phyloP scores from a whole-genome alignment of 2,888 invertebrate species.

The Eulithis testata region DNA sequence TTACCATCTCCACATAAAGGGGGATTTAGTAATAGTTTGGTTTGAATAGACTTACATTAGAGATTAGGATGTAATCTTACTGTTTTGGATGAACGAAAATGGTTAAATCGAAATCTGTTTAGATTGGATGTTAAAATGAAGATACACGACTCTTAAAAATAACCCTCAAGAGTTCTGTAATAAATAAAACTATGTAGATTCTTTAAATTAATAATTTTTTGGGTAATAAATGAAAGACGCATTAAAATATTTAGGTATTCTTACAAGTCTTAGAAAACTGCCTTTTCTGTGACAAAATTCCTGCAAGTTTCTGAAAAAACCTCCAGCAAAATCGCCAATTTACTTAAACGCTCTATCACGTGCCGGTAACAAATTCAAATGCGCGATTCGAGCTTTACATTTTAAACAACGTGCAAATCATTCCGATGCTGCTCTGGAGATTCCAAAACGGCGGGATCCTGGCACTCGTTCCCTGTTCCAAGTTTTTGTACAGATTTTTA shows the following conservation, averaged over 20 bases:
- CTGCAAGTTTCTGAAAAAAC: constrained; percentile 13
- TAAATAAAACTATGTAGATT: too few species aligned
- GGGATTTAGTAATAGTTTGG: constrained; percentile 16
- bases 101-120: too few species aligned
- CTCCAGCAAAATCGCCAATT: constrained; percentile 43
- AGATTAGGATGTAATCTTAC: constrained; percentile 26
- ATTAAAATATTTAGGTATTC: too few species aligned
- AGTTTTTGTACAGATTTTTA: neutral
- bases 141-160: too few species aligned
- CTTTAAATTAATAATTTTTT: too few species aligned
- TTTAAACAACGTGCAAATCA: constrained; percentile 54
- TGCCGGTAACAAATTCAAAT: constrained; percentile 61
- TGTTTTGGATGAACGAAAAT: too few species aligned
- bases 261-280: too few species aligned
- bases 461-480: constrained; percentile 18
- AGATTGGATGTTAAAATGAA: too few species aligned
- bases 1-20: constrained; percentile 16
- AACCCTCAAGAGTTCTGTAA: too few species aligned
- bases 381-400: constrained; percentile 52
- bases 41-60: constrained; percentile 29
- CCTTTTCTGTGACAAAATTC: neutral
- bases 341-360: constrained; percentile 58
- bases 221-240: too few species aligned
- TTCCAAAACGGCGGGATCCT: constrained; percentile 15
- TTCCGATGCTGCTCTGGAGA: constrained; percentile 45